A percentile compares a stretch with the other conserved stretches of the same genome.
Evolutionary conservation across 1,140 invertebrate species (phyloP).

Genomic region (Trinorchestia longiramus): DNA sequence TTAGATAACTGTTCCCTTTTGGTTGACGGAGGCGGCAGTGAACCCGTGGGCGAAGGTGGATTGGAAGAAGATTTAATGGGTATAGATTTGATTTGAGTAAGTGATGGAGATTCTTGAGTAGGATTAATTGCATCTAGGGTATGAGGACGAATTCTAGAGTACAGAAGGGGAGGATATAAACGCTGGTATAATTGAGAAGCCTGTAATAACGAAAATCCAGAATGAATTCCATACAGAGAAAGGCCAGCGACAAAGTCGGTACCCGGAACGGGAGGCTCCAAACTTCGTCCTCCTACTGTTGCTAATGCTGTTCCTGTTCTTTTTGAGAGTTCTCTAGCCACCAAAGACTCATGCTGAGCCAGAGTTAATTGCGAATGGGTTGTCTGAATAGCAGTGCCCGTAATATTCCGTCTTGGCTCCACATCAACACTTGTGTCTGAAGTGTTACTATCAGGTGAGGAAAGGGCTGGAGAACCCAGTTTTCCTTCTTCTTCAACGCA

Average conservation of each 20-base stretch:
- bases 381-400: constrained; percentile 3
- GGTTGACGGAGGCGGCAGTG: constrained; percentile 38
- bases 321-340: constrained; percentile 32
- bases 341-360: constrained; percentile 56
- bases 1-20: constrained; percentile 34
- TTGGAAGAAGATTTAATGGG: constrained; percentile 61
- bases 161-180: constrained; percentile 63
- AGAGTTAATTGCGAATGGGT: constrained; percentile 45
- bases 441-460: constrained; percentile 63
- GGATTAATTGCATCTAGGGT: constrained; percentile 56
- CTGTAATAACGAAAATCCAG: constrained; percentile 65
- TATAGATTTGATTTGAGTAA: constrained; percentile 31
- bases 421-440: constrained; percentile 64
- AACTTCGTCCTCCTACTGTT: constrained; percentile 31
- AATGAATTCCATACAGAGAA: constrained; percentile 63
- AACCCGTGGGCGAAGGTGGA: constrained; percentile 35
- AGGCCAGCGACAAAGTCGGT: constrained; percentile 57
- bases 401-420: constrained; percentile 54
- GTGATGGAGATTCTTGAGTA: constrained; percentile 35
- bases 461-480: constrained; percentile 60
- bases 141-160: constrained; percentile 57
- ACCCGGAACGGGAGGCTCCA: constrained; percentile 54
- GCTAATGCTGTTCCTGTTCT: constrained; percentile 28
- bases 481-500: constrained; percentile 64
- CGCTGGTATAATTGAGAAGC: constrained; percentile 65